Evolutionary conservation across 2,888 invertebrate genomes (phyloP).

Genomic region (Eupithecia vulgata): DNA sequence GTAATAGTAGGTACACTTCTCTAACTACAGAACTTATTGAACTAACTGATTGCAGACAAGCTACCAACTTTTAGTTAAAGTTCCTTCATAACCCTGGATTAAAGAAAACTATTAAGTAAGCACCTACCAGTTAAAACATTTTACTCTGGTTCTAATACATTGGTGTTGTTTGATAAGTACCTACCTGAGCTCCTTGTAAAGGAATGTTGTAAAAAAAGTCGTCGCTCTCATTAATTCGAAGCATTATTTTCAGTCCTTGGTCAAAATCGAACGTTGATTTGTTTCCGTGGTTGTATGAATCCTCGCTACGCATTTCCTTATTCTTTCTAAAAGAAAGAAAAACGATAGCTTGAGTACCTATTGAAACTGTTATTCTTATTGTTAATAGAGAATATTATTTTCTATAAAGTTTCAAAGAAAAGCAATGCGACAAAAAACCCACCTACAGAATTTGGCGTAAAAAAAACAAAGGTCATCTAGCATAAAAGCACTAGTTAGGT

Average conservation of each 20-base stretch:
- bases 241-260: conserved; percentile 70
- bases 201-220: conserved; percentile 80
- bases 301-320: conserved; percentile 48
- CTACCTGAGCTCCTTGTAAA: conserved; percentile 77
- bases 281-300: conserved; percentile 75
- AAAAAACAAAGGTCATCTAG: too few relatives aligned
- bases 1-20: too few relatives aligned
- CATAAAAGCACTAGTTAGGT: too few relatives aligned
- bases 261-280: conserved; percentile 75
- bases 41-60: too few relatives aligned
- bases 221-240: conserved; percentile 71
- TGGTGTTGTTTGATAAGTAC: background rate
- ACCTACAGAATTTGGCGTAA: too few relatives aligned
- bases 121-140: too few relatives aligned
- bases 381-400: too few relatives aligned
- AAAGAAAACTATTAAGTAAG: too few relatives aligned
- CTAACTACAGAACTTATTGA: too few relatives aligned
- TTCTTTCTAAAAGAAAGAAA: conserved; percentile 56
- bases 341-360: background rate
- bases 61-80: too few relatives aligned
- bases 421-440: background rate
- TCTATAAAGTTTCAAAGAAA: background rate
- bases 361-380: background rate
- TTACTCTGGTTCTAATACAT: background rate
- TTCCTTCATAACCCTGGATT: too few relatives aligned